Conservation (phyloP, 2,797 vertebrate genomes). For the Rachycentron canadum region DNA sequence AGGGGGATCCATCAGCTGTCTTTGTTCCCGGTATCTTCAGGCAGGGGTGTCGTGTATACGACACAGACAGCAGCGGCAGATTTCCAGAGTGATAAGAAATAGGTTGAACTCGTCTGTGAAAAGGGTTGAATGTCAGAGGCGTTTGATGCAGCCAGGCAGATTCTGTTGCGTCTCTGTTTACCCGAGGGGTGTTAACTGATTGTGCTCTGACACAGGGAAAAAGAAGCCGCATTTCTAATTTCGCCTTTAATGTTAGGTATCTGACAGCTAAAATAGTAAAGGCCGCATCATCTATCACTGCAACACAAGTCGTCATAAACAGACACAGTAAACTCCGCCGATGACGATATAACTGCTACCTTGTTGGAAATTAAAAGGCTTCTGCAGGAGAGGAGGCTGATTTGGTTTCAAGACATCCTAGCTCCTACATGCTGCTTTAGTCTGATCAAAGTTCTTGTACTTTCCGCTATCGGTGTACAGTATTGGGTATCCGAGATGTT, state of each 20-base stretch:
- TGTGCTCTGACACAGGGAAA: background rate
- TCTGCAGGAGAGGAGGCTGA: conserved; percentile 2
- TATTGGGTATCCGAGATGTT: conserved; percentile 56
- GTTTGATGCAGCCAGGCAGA: conserved; percentile 49
- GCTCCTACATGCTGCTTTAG: conserved; percentile 54
- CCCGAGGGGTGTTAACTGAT: conserved; percentile 42
- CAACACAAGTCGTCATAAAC: background rate
- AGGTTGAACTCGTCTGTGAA: conserved; percentile 44
- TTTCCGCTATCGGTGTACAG: conserved; percentile 62
- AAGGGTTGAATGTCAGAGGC: conserved; percentile 67
- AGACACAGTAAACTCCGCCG: background rate
- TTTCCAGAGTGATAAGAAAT: conserved; percentile 52
- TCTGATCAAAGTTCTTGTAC: conserved; percentile 59
- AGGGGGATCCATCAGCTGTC: conserved; percentile 34
- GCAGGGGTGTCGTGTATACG: conserved; percentile 36
- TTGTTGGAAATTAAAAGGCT: conserved; percentile 21
- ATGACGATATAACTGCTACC: conserved; percentile 25
- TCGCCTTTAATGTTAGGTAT: conserved; percentile 11
- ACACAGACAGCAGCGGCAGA: conserved; percentile 50
- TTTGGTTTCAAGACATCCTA: conserved; percentile 48
- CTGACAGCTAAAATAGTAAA: background rate
- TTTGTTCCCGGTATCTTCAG: conserved; percentile 55
- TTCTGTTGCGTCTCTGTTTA: conserved; percentile 54
- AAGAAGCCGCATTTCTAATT: conserved; percentile 16
- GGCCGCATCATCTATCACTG: background rate